Evolutionary conservation across 1,140 invertebrate species (phyloP).

Genomic region (Cataglyphis hispanica): DNA sequence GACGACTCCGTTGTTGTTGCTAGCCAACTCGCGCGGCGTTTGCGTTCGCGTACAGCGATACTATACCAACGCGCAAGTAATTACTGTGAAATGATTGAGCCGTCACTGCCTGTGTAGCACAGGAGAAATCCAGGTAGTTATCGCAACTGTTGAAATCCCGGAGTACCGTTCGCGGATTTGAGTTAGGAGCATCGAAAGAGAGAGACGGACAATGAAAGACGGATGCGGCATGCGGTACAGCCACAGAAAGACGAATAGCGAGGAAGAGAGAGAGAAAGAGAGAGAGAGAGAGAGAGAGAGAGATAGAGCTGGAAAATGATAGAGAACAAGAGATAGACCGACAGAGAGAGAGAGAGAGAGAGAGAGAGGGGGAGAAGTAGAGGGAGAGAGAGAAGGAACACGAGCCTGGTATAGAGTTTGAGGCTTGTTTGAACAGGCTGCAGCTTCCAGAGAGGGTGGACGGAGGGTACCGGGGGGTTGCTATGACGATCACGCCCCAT

Average conservation of each 20-base stretch:
- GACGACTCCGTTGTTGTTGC: slow-evolving; percentile 5
- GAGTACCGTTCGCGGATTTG: slow-evolving; percentile 44
- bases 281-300: slow-evolving; percentile 47
- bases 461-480: slow-evolving; percentile 80
- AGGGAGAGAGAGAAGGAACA: slow-evolving; percentile 53
- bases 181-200: slow-evolving; percentile 29
- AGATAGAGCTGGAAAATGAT: background rate
- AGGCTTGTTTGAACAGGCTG: slow-evolving; percentile 85
- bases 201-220: slow-evolving; percentile 42
- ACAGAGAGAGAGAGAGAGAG: slow-evolving; percentile 4
- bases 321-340: background rate
- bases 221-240: slow-evolving; percentile 32
- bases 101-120: slow-evolving; percentile 27
- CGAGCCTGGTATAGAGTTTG: slow-evolving; percentile 76
- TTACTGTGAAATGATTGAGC: slow-evolving; percentile 74
- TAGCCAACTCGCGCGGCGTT: slow-evolving; percentile 22
- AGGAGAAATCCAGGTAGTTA: slow-evolving; percentile 77
- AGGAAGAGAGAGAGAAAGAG: slow-evolving; percentile 22
- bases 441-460: slow-evolving; percentile 80
- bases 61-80: slow-evolving; percentile 69
- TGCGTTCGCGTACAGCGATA: background rate
- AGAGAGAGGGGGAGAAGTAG: slow-evolving; percentile 26
- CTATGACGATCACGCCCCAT: slow-evolving; percentile 86
- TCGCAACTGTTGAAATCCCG: slow-evolving; percentile 70
- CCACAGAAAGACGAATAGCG: slow-evolving; percentile 50